Evolutionary conservation across 2,113 vertebrate species (phyloP), one percentile per base, ranked within the genome.

Genomic region (Amia ocellicauda): DNA sequence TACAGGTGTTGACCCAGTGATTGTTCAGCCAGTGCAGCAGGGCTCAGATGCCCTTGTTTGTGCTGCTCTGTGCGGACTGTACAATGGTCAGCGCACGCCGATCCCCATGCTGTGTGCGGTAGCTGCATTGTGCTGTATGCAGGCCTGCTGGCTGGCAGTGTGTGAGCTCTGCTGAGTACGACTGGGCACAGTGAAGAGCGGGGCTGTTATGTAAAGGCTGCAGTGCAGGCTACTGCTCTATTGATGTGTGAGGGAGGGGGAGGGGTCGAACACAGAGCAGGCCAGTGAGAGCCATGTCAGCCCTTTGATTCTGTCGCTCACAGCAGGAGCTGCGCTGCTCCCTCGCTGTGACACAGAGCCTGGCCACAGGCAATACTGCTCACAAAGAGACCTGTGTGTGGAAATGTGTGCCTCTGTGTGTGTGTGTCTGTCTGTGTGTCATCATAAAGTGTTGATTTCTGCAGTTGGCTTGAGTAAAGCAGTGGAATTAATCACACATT

Each of bases 181-280:
- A 67, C 64, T 68, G 64, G 58, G 59, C 71, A 72, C 66, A 52
- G 62, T 16, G n/a, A 8, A 14, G 13, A n/a, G 13, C 8, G 43
- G n/a, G 4, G 23, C 11, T 19, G 63, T 76, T 77, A 77, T 68
- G 70, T 83, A 83, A 88, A 41, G 63, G 63, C 78, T 75, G 71
- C 72, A 78, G 52, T 82, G 80, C 73, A 64, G 79, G 72, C 78
- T 75, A 68, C 51, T 11, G 66, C 68, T 73, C 68, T 74, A 80
- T 73, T 77, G 77, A 79, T 73, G 83, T 78, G 68, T 58, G 49
- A 52, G 19, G 58, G 55, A 40, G 26, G 66, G 66, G 31, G 61
- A 66, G 68, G 67, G 58, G 55, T 19, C 49, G 49, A 70, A 50
- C 60, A 64, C 47, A 57, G 66, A 28, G 64, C 57, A 58, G 69